Base-by-base conservation (phyloP, 2,888 invertebrate species). In the Yponomeuta plumbellus region DNA sequence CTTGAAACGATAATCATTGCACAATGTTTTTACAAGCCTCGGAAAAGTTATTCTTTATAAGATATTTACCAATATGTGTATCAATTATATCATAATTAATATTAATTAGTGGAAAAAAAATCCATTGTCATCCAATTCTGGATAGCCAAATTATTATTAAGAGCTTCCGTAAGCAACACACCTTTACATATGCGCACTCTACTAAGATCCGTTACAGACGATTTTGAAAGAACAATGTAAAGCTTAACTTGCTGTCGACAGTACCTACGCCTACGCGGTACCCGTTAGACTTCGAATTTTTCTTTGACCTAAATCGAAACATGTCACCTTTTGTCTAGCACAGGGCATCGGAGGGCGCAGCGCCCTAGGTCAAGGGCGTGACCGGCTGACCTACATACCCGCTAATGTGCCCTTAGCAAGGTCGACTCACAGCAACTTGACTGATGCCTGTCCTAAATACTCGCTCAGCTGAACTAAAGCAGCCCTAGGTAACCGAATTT, bases 341-440 rank as follows among this genome's bases (percentile, higher is more conserved):
- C 13, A 26, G 23, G 59, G 13, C 17, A 11, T 44, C 74, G 81
- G 81, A 85, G 86, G 85, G 83, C 84, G 78, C 76, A 71, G 67
- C 75, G 76, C 73, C 80, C 81, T 83, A 82, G 89, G 88, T 88
- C 90, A 89, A 88, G 90, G 90, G 84, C 83, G 74, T 67, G 80
- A 77, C 82, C 82, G 76, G 78, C 80, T 87, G 87, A 86, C 87
- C 89, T 88, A 88, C 83, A 88, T 88, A 76, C 74, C 76, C 76
- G 74, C 76, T 83, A 80, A 83, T 82, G 76, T 80, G 72, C 67
- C 68, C 68, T 68, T 58, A 59, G 8, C 78, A 82, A 85, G 84
- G 85, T 84, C 76, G 73, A 22, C 59, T 69, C 21, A 58, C 20
- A 59, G 26, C 39, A 17, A 22, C 58, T 65, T 17, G 11, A 56